A percentile compares a stretch with the other conserved stretches of the same genome.
phyloP scores from a whole-genome alignment of 1,140 invertebrate genomes.

The Caerostris darwini region DNA sequence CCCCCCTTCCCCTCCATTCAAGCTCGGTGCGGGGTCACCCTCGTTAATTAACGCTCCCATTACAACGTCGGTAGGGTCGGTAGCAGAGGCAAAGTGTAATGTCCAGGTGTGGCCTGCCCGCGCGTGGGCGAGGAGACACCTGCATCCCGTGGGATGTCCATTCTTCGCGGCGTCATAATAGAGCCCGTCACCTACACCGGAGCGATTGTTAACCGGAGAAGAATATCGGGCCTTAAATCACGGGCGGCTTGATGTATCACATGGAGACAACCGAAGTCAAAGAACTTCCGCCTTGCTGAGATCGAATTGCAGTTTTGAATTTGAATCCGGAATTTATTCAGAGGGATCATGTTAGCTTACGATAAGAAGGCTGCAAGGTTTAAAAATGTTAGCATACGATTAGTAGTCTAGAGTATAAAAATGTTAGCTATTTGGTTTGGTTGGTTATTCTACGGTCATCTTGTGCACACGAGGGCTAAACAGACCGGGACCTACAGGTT shows the following conservation, averaged over 20 bases:
- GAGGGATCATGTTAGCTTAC: neutral
- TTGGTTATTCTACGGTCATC: too few species aligned
- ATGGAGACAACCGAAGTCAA: neutral
- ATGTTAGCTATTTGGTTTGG: too few species aligned
- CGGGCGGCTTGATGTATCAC: neutral
- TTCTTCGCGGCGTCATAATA: neutral
- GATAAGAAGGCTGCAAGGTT: too few species aligned
- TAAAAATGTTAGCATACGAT: too few species aligned
- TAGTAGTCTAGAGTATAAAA: too few species aligned
- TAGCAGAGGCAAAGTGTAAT: constrained; percentile 11
- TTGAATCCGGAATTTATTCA: too few species aligned
- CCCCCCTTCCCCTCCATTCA: neutral
- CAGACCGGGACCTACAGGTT: too few species aligned
- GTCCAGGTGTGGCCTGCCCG: neutral
- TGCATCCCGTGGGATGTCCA: neutral
- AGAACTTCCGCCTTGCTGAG: too few species aligned
- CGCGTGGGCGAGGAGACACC: neutral
- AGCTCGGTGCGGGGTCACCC: neutral
- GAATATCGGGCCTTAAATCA: neutral
- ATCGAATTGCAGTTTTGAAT: too few species aligned
- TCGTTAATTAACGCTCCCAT: neutral
- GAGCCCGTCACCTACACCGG: neutral
- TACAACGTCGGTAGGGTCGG: neutral
- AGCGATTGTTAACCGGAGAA: neutral
- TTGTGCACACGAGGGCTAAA: too few species aligned